Evolutionary conservation across 2,797 vertebrate genomes (phyloP).

Genomic region (Liparis tanakae): DNA sequence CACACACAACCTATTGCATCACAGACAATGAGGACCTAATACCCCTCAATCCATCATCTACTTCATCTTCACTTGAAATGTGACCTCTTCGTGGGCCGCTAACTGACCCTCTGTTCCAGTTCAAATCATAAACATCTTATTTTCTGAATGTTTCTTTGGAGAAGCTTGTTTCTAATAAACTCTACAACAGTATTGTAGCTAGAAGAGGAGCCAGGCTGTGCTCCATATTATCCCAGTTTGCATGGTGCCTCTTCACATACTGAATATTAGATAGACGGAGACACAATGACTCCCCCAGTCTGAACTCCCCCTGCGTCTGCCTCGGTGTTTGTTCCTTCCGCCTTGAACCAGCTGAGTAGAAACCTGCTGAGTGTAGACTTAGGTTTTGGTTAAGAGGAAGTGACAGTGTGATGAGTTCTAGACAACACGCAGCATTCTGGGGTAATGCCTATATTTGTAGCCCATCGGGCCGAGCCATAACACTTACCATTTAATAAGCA

Average conservation of each 20-base stretch:
- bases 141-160: background rate
- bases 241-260: background rate
- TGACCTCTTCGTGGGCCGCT: background rate
- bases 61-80: background rate
- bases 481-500: conserved; percentile 78
- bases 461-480: conserved; percentile 69
- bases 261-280: background rate
- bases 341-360: conserved; percentile 53
- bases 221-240: background rate
- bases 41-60: conserved; percentile 12
- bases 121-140: background rate
- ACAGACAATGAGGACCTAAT: conserved; percentile 1
- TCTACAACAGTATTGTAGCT: background rate
- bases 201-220: background rate
- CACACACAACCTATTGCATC: conserved; percentile 8
- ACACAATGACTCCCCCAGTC: background rate
- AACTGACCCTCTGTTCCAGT: background rate
- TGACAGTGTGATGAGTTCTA: conserved; percentile 55
- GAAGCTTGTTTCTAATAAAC: background rate
- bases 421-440: conserved; percentile 58
- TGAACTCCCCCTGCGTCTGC: background rate
- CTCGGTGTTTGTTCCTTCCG: conserved; percentile 24
- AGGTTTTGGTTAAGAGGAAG: conserved; percentile 69
- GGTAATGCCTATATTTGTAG: conserved; percentile 69
- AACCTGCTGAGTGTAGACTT: conserved; percentile 68